Conservation (phyloP, 2,113 vertebrate species). For the Psettodes erumei region DNA sequence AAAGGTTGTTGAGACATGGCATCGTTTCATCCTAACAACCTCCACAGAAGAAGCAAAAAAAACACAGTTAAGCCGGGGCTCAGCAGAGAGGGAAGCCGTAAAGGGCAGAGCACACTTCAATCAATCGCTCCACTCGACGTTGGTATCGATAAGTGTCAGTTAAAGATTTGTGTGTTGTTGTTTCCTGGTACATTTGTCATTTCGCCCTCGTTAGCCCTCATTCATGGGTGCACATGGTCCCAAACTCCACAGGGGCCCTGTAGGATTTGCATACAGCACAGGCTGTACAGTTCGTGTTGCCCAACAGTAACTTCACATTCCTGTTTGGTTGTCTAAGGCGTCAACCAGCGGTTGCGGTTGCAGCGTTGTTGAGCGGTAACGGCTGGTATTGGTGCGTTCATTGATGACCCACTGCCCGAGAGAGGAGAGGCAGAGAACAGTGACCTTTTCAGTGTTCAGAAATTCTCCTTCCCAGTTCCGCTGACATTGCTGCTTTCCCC, state of each 20-base stretch:
- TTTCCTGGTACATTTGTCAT: constrained; percentile 6
- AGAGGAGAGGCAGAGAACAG: background rate
- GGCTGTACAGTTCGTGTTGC: too few relatives aligned
- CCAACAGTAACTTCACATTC: too few relatives aligned
- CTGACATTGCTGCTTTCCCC: too few relatives aligned
- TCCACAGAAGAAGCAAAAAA: background rate
- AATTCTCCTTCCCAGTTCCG: background rate
- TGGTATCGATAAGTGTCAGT: constrained; percentile 6
- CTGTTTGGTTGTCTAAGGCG: too few relatives aligned
- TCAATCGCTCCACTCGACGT: background rate
- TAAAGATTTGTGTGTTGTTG: background rate
- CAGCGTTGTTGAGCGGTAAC: background rate
- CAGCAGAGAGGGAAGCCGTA: background rate
- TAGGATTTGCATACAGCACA: background rate
- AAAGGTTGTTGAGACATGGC: constrained; percentile 19
- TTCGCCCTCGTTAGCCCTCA: too few relatives aligned
- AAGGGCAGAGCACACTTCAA: background rate
- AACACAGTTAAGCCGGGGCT: background rate
- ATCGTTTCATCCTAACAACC: background rate
- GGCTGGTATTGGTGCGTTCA: background rate
- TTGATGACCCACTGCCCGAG: too few relatives aligned
- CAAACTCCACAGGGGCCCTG: background rate
- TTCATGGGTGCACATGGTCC: too few relatives aligned
- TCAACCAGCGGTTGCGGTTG: too few relatives aligned
- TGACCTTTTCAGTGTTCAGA: background rate